Conservation (phyloP, 2,888 invertebrate species). For the Cerastis rubricosa region DNA sequence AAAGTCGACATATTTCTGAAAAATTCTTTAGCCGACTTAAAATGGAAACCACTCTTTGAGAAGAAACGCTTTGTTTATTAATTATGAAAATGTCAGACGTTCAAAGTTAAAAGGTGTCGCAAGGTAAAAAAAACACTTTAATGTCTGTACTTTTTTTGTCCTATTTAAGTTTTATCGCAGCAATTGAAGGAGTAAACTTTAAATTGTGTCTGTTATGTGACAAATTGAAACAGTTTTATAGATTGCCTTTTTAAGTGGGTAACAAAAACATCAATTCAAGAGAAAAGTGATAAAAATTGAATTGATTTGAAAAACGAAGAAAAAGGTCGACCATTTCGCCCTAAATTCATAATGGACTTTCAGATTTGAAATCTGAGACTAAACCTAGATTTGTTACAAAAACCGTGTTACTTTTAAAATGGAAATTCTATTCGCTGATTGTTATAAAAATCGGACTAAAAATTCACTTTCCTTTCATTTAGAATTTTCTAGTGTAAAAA, state of each 20-base stretch:
- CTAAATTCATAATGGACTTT: constrained; percentile 26
- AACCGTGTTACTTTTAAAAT: constrained; percentile 28
- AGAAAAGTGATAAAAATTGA: constrained; percentile 17
- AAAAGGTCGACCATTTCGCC: not conserved
- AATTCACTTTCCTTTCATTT: constrained; percentile 30
- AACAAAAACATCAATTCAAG: not conserved
- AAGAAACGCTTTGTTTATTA: constrained; percentile 9
- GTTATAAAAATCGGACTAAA: constrained; percentile 36
- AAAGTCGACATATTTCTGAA: not conserved
- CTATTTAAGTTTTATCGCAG: constrained; percentile 16
- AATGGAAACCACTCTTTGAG: not conserved
- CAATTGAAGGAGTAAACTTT: constrained; percentile 22
- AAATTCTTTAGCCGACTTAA: not conserved
- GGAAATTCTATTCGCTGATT: constrained; percentile 26
- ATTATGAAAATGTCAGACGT: constrained; percentile 1
- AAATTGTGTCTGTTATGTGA: constrained; percentile 28
- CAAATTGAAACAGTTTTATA: constrained; percentile 39
- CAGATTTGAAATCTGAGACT: constrained; percentile 9
- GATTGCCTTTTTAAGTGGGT: not conserved
- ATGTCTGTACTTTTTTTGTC: not conserved
- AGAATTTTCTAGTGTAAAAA: not conserved
- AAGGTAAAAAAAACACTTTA: constrained; percentile 35
- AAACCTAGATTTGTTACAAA: constrained; percentile 11
- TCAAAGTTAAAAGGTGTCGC: constrained; percentile 22
- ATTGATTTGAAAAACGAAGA: constrained; percentile 14